phyloP scores from a whole-genome alignment of 2,888 invertebrate species.

The Chrysotoxum bicinctum region DNA sequence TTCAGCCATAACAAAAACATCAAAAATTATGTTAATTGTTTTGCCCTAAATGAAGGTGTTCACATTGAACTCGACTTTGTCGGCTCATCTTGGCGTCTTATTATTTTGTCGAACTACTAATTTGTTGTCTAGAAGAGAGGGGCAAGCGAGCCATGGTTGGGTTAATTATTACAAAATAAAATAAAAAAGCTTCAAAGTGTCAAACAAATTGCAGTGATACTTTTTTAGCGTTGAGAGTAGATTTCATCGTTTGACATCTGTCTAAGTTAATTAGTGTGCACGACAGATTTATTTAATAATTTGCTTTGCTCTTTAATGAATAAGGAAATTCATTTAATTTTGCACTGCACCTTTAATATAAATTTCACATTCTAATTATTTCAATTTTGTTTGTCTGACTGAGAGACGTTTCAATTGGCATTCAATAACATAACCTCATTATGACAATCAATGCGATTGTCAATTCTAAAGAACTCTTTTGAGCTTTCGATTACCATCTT shows the following conservation, averaged over 20 bases:
- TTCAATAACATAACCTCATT: slow-evolving; percentile 62
- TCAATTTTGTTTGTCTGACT: not conserved
- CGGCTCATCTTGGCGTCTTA: too few species aligned
- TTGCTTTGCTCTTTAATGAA: not conserved
- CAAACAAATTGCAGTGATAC: too few species aligned
- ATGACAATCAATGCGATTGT: slow-evolving; percentile 38
- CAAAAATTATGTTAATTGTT: too few species aligned
- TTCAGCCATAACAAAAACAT: too few species aligned
- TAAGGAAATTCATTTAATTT: not conserved
- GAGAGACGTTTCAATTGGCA: slow-evolving; percentile 50
- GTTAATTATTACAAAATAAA: too few species aligned
- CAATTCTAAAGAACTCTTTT: slow-evolving; percentile 53
- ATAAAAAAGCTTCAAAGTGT: too few species aligned
- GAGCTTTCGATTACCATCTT: slow-evolving; percentile 47
- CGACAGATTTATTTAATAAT: not conserved
- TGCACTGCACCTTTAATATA: not conserved
- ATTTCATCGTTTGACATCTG: not conserved
- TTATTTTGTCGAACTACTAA: too few species aligned
- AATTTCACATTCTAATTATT: not conserved
- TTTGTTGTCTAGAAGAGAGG: too few species aligned
- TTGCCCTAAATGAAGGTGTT: too few species aligned
- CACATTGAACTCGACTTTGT: too few species aligned
- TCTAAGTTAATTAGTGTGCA: not conserved
- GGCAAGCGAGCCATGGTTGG: too few species aligned
- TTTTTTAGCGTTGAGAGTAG: not conserved